Percentiles rank a stretch among this genome's conserved stretches.
These are phyloP conservation scores for Ciona savignyi DNA, from an alignment of 23 tunicate genomes.

Conservation along the genomic window DNA sequence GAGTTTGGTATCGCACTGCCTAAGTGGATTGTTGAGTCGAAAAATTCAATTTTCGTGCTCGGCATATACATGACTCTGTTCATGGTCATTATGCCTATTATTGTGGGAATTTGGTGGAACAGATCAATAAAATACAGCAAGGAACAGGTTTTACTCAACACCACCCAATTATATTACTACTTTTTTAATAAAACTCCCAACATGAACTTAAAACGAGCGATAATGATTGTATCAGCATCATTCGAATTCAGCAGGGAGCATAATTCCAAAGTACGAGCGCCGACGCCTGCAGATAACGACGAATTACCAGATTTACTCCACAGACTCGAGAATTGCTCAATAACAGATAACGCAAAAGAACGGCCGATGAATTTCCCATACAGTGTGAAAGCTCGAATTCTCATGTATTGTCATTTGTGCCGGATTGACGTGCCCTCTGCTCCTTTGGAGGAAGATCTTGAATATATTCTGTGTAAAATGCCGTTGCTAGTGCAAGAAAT, in stretches of 20 bases:
- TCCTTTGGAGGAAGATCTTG: constrained; percentile 49
- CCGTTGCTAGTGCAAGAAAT: constrained; percentile 82
- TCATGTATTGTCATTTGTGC: constrained; percentile 72
- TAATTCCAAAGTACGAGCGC: constrained; percentile 71
- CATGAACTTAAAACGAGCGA: constrained; percentile 86
- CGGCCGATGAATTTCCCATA: constrained; percentile 85
- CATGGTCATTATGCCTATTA: constrained; percentile 71
- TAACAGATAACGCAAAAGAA: constrained; percentile 65
- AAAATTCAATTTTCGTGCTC: constrained; percentile 81
- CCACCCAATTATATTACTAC: constrained; percentile 83
- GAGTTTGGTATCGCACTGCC: constrained; percentile 98
- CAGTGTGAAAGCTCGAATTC: constrained; percentile 81
- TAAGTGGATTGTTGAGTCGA: constrained; percentile 91
- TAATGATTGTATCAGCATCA: constrained; percentile 81
- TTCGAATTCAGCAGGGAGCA: constrained; percentile 89
- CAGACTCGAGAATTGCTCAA: constrained; percentile 20
- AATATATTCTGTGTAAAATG: constrained; percentile 59
- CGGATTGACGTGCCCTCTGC: constrained; percentile 40
- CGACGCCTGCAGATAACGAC: constrained; percentile 75
- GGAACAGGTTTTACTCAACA: constrained; percentile 90
- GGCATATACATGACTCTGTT: constrained; percentile 74
- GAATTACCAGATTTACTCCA: constrained; percentile 81
- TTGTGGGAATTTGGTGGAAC: constrained; percentile 99
- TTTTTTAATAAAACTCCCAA: constrained; percentile 89
- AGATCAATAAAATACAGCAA: constrained; percentile 92